Evolutionary conservation across 2,113 vertebrate species (phyloP), one percentile per base, ranked within the genome.

Genomic region (Crotalus tigris): DNA sequence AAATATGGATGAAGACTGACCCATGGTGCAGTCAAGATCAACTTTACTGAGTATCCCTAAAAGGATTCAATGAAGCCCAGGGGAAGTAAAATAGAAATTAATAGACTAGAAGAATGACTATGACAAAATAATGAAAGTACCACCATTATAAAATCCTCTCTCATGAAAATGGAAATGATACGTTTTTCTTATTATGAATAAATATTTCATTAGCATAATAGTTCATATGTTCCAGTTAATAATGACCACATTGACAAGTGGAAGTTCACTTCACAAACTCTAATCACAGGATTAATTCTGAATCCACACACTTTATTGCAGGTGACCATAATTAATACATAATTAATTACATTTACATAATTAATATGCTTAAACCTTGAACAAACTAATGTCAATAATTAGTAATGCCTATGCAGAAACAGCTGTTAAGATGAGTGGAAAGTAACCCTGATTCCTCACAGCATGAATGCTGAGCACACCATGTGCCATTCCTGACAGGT

Each of bases 251-350:
- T 10, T 44, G 90, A 23, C 24, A 46, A 33, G 17, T 23, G 51
- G 92, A 92, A 95, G 93, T 92, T 81, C 11, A 49, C 89, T 90
- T 93, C 33, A 93, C n/a, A 75, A 33, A 86, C 19, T 17, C 93
- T 89, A 90, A 89, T 75, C 46, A 90, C 3, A 93, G 11, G 53
- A 26, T 94, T 46, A 13, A 93, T 39, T 90, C 49, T 46, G 87
- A 55, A 61, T 13, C 9, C 0, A 86, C 90, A 90, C 26, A 89
- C 54, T 85, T 58, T 85, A 39, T 92, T 86, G 29, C 89, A 89
- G 49, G 4, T 90, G 49, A 57, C 81, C 11, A 24, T 81, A 64
- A 33, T 64, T 85, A 93, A 85, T 33, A 19, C 88, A 89, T 89
- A 89, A 89, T 89, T 89, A 89, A 89, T 81, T 81, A 81, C 33